These are phyloP conservation scores for Melanerpes formicivorus DNA, from an alignment of 2,113 vertebrate genomes.

Conservation along the genomic window DNA sequence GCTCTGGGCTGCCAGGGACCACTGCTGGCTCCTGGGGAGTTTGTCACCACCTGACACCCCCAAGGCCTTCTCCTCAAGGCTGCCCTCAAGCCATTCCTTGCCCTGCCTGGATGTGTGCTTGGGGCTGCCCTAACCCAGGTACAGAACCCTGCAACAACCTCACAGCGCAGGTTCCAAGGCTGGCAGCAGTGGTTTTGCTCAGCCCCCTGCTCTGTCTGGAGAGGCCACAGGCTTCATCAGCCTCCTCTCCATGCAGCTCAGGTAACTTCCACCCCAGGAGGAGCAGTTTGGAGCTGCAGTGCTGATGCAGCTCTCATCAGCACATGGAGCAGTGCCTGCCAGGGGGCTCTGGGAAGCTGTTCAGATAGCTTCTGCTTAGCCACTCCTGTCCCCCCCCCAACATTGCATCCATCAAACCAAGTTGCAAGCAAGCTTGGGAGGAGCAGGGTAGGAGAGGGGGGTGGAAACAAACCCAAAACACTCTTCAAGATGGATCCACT, in stretches of 20 bases:
- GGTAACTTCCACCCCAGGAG: background rate
- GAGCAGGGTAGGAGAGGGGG: background rate
- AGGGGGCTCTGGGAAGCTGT: background rate
- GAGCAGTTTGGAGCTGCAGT: background rate
- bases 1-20: too few species aligned
- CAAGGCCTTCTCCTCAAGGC: too few species aligned
- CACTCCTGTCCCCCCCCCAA: background rate
- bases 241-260: background rate
- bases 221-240: background rate
- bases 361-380: background rate
- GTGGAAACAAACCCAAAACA: background rate
- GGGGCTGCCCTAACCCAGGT: too few species aligned
- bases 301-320: background rate
- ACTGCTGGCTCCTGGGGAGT: too few species aligned
- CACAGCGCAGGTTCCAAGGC: background rate
- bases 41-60: too few species aligned
- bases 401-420: background rate
- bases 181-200: background rate
- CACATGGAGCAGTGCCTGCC: background rate
- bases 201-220: rapidly evolving
- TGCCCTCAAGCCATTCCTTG: background rate
- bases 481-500: background rate
- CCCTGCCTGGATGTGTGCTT: too few species aligned
- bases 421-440: background rate
- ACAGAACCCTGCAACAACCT: background rate